Conservation (phyloP, 2,113 vertebrate species). For the Callaeas wilsoni region DNA sequence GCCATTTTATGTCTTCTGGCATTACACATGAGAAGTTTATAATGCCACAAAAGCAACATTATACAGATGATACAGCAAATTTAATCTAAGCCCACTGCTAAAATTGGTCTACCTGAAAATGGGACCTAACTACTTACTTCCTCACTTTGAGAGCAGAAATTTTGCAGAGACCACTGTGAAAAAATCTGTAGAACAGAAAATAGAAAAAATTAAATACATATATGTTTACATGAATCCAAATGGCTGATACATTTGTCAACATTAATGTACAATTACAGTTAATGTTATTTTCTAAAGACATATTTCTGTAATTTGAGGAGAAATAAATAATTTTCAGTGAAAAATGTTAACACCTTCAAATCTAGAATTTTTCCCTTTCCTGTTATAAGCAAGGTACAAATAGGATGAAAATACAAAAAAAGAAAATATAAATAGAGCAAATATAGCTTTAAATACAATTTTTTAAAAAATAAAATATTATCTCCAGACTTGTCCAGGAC, state of each 20-base stretch:
- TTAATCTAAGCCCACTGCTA: background rate
- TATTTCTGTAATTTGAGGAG: background rate
- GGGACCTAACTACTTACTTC: background rate
- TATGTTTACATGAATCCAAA: background rate
- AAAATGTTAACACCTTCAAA: background rate
- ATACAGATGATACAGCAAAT: slow-evolving; percentile 51
- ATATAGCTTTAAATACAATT: background rate
- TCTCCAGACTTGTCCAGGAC: background rate
- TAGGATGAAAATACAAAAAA: background rate
- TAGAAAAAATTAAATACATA: background rate
- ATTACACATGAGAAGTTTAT: slow-evolving; percentile 34
- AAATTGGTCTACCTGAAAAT: background rate
- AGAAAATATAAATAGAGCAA: background rate
- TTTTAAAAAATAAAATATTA: background rate
- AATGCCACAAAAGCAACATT: slow-evolving; percentile 37
- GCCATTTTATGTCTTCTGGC: slow-evolving; percentile 45
- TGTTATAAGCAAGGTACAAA: background rate
- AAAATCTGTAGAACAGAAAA: background rate
- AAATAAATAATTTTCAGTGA: background rate
- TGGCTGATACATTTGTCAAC: background rate
- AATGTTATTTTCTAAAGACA: background rate
- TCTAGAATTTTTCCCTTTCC: background rate
- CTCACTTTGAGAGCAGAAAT: background rate
- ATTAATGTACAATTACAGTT: background rate
- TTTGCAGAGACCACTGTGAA: background rate